Evolutionary conservation across 2,113 vertebrate species (phyloP).

Genomic region (Prunella fulvescens): DNA sequence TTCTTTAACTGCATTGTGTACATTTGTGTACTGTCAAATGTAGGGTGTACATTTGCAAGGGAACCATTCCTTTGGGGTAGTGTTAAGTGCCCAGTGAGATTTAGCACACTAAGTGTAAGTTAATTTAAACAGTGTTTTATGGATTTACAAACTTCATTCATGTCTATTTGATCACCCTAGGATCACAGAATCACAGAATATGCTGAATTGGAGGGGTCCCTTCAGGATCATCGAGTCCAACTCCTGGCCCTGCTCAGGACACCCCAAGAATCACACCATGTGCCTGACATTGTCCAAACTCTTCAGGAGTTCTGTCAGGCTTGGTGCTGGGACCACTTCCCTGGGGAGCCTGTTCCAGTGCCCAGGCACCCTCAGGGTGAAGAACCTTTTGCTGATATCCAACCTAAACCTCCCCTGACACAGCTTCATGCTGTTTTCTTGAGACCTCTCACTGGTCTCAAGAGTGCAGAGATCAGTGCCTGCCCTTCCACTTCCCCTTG

Average conservation of each 20-base stretch:
- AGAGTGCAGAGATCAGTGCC: background rate
- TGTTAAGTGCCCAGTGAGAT: background rate
- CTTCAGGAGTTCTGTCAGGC: background rate
- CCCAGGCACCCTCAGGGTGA: background rate
- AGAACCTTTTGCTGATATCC: background rate
- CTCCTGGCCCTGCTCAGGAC: background rate
- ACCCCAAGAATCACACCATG: too few species aligned
- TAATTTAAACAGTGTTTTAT: background rate
- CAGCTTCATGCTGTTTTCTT: background rate
- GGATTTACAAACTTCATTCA: background rate
- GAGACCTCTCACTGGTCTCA: background rate
- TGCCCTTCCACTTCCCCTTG: rapidly evolving
- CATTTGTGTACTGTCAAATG: background rate
- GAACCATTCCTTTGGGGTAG: background rate
- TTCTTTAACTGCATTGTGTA: background rate
- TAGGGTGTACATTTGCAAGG: background rate
- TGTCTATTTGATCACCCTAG: background rate
- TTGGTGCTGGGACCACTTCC: background rate
- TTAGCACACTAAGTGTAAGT: background rate
- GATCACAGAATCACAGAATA: background rate
- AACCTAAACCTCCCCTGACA: background rate
- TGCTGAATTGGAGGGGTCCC: background rate
- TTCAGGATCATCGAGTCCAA: background rate
- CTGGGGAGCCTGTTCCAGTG: background rate
- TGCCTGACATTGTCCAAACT: background rate